phyloP scores from a whole-genome alignment of 2,113 vertebrate genomes.

The Petrocephalus zakoni region DNA sequence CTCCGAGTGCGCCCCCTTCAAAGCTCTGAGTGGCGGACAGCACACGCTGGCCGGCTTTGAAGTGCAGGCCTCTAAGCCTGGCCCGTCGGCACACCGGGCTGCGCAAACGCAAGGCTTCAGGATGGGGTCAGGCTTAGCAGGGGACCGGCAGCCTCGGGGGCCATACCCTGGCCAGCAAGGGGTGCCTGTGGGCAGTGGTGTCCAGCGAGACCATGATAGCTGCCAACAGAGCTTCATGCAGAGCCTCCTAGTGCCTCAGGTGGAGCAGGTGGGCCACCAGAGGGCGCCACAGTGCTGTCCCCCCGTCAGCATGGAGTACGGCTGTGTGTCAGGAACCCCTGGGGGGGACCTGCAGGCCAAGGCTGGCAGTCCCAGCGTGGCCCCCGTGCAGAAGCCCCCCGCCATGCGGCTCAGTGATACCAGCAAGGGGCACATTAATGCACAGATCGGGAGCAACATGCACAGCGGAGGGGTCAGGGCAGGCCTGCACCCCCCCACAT shows the following conservation, averaged over 20 bases:
- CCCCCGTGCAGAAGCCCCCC: constrained; percentile 78
- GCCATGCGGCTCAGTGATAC: constrained; percentile 78
- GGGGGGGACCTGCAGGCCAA: constrained; percentile 84
- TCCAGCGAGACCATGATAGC: constrained; percentile 77
- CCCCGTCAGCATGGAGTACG: constrained; percentile 82
- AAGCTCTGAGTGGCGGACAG: constrained; percentile 63
- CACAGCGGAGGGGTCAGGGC: constrained; percentile 72
- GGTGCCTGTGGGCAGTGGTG: constrained; percentile 66
- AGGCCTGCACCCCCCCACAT: constrained; percentile 71
- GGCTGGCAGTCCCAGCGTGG: constrained; percentile 81
- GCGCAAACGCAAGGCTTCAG: constrained; percentile 83
- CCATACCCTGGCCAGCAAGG: constrained; percentile 68
- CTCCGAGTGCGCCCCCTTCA: constrained; percentile 86
- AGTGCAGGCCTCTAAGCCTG: constrained; percentile 69
- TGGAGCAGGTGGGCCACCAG: constrained; percentile 84
- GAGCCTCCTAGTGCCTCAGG: constrained; percentile 81
- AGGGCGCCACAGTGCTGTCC: constrained; percentile 78
- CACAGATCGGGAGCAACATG: constrained; percentile 82
- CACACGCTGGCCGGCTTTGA: constrained; percentile 76
- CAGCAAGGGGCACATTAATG: constrained; percentile 81
- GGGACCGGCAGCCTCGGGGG: constrained; percentile 79
- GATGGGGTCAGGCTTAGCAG: constrained; percentile 64
- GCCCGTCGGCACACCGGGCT: constrained; percentile 66
- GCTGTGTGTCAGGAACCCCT: constrained; percentile 73
- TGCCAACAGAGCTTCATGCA: constrained; percentile 97